Evolutionary conservation across 2,113 vertebrate genomes (phyloP).

Genomic region (Saccopteryx bilineata): DNA sequence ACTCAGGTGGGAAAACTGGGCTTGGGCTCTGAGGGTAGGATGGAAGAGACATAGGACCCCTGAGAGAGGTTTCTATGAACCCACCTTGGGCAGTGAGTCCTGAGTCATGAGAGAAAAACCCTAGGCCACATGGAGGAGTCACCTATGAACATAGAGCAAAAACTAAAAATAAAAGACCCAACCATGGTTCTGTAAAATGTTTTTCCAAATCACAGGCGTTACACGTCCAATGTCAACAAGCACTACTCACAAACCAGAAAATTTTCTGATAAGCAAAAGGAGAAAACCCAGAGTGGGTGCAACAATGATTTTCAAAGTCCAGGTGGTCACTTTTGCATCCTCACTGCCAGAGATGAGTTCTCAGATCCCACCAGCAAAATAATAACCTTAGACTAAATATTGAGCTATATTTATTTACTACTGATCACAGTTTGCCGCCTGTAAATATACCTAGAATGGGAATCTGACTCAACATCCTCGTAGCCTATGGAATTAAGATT

Average conservation of each 20-base stretch:
- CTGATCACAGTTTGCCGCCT: neutral
- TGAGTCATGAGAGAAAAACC: neutral
- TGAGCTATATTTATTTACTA: neutral
- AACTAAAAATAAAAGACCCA: neutral
- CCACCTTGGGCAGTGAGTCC: neutral
- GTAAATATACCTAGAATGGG: neutral
- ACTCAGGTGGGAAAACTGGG: neutral
- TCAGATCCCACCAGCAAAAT: neutral
- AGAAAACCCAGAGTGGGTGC: neutral
- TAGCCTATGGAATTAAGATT: neutral
- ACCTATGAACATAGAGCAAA: neutral
- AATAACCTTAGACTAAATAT: neutral
- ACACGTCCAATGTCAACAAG: neutral
- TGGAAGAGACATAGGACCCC: neutral
- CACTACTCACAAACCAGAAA: neutral
- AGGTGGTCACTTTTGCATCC: neutral
- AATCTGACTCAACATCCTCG: neutral
- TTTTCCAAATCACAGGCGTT: conserved; percentile 43
- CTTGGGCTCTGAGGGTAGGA: neutral
- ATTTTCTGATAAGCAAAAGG: neutral
- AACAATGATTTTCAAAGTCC: neutral
- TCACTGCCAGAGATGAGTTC: neutral
- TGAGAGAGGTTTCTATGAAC: neutral
- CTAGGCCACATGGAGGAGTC: neutral
- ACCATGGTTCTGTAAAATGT: neutral